A percentile compares a stretch with the other conserved stretches of the same genome.
Evolutionary conservation across 2,888 invertebrate species (phyloP).

Genomic region (Dolichomitus sp.): DNA sequence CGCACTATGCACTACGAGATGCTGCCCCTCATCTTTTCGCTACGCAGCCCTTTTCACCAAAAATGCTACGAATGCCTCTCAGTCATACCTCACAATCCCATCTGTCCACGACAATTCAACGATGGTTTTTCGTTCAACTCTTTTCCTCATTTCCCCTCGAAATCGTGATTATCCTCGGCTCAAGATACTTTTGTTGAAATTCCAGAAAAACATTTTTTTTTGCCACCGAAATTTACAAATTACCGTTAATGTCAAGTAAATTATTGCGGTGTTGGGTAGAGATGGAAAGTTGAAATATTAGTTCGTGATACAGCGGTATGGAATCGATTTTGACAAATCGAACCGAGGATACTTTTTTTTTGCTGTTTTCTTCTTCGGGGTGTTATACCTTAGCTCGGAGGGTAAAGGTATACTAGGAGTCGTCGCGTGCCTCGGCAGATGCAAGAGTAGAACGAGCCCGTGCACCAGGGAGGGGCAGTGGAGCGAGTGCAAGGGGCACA

Average conservation of each 20-base stretch:
- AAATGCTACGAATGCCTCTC: conserved; percentile 59
- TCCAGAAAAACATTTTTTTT: not conserved
- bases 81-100: conserved; percentile 40
- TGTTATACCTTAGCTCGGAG: conserved; percentile 42
- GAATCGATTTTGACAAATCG: conserved; percentile 27
- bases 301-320: not conserved
- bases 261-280: not conserved
- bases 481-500: conserved; percentile 49
- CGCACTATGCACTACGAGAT: conserved; percentile 23
- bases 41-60: conserved; percentile 63
- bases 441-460: conserved; percentile 68
- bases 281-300: conserved; percentile 14
- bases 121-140: conserved; percentile 60
- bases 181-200: not conserved
- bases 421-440: conserved; percentile 81
- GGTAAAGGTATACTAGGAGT: conserved; percentile 62
- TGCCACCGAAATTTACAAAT: not conserved
- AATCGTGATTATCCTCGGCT: conserved; percentile 30
- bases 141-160: conserved; percentile 48
- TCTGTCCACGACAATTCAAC: conserved; percentile 63
- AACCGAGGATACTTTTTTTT: not conserved
- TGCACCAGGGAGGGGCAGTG: conserved; percentile 22
- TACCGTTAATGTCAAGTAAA: not conserved
- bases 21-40: conserved; percentile 54
- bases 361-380: conserved; percentile 66